Conservation (phyloP, 2,113 vertebrate genomes). For the Telmatochromis sp. region DNA sequence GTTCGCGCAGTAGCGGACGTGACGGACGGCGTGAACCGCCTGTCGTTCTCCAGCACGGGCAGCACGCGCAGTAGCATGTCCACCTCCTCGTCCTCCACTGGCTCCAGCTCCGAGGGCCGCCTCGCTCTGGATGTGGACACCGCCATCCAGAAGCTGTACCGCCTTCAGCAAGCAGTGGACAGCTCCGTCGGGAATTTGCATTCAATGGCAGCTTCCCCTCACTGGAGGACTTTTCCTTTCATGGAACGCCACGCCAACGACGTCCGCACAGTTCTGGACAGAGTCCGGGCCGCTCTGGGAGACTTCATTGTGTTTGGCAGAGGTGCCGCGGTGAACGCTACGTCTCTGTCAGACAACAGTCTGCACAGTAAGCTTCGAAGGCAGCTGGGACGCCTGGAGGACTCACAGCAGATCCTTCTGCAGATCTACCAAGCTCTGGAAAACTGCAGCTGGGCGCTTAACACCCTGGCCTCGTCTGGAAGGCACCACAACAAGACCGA, state of each 20-base stretch:
- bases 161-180: slow-evolving; percentile 80
- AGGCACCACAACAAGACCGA: slow-evolving; percentile 83
- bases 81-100: slow-evolving; percentile 86
- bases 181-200: slow-evolving; percentile 71
- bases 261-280: slow-evolving; percentile 76
- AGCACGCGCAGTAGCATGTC: slow-evolving; percentile 95
- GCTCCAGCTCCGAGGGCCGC: slow-evolving; percentile 70
- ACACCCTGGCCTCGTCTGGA: slow-evolving; percentile 58
- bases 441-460: slow-evolving; percentile 80
- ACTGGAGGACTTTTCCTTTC: slow-evolving; percentile 82
- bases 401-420: slow-evolving; percentile 89
- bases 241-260: slow-evolving; percentile 86
- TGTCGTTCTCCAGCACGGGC: slow-evolving; percentile 92
- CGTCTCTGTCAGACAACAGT: slow-evolving; percentile 73
- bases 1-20: slow-evolving; percentile 69
- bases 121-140: slow-evolving; percentile 79
- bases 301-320: slow-evolving; percentile 83
- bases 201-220: slow-evolving; percentile 69
- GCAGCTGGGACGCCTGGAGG: slow-evolving; percentile 86
- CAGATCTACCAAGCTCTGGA: slow-evolving; percentile 82
- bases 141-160: slow-evolving; percentile 78
- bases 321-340: slow-evolving; percentile 77
- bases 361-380: slow-evolving; percentile 83
- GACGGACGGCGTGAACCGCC: slow-evolving; percentile 85
- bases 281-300: slow-evolving; percentile 73